These are phyloP conservation scores for Morone chrysops DNA, from an alignment of 2,113 vertebrate genomes.

Conservation along the genomic window DNA sequence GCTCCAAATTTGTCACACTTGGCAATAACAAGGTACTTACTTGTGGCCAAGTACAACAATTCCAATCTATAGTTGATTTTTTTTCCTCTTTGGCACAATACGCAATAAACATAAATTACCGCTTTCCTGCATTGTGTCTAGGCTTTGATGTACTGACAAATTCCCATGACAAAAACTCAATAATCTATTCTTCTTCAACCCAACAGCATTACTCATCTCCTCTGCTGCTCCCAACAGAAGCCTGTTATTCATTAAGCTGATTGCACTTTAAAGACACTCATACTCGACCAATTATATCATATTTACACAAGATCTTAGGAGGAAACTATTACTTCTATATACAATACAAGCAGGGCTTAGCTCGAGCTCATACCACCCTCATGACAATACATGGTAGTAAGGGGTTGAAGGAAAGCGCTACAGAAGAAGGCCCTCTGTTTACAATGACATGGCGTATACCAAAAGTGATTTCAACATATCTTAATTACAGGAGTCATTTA, in stretches of 20 bases:
- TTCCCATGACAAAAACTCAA: slow-evolving; percentile 63
- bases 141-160: slow-evolving; percentile 46
- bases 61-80: slow-evolving; percentile 14
- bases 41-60: slow-evolving; percentile 34
- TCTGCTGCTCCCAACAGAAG: slow-evolving; percentile 71
- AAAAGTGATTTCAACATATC: slow-evolving; percentile 80
- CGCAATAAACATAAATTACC: slow-evolving; percentile 50
- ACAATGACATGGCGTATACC: slow-evolving; percentile 69
- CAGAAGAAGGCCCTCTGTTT: slow-evolving; percentile 60
- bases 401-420: slow-evolving; percentile 17
- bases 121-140: slow-evolving; percentile 28
- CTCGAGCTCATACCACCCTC: slow-evolving; percentile 47
- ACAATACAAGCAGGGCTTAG: slow-evolving; percentile 68
- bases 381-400: slow-evolving; percentile 11
- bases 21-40: slow-evolving; percentile 43
- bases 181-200: slow-evolving; percentile 54
- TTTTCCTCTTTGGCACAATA: slow-evolving; percentile 22
- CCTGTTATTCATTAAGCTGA: slow-evolving; percentile 81
- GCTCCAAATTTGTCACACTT: slow-evolving; percentile 57
- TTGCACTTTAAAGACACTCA: slow-evolving; percentile 79
- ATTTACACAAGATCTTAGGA: slow-evolving; percentile 73
- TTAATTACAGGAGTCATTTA: slow-evolving; percentile 78
- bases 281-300: slow-evolving; percentile 76
- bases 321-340: slow-evolving; percentile 73
- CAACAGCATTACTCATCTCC: slow-evolving; percentile 65